These are phyloP conservation scores for Tenthredo scrophulariae DNA, from an alignment of 2,888 invertebrate genomes.

Conservation along the genomic window DNA sequence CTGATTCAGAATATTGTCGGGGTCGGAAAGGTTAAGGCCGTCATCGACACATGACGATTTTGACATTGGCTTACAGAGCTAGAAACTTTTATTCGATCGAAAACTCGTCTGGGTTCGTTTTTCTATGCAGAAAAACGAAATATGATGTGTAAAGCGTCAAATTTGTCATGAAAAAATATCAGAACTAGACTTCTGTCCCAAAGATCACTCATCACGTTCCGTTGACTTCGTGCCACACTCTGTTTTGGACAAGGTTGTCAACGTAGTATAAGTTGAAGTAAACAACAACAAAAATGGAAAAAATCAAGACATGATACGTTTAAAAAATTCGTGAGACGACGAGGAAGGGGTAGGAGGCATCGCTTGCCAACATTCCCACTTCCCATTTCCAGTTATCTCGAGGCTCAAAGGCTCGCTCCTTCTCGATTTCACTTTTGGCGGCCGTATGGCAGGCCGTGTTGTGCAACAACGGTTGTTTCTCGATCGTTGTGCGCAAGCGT, in stretches of 20 bases:
- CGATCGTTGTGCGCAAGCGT: slow-evolving; percentile 54
- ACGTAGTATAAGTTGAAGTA: background rate
- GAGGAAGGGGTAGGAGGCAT: slow-evolving; percentile 30
- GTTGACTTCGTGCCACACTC: background rate
- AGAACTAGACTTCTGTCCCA: background rate
- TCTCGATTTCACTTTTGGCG: slow-evolving; percentile 72
- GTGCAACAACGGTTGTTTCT: slow-evolving; percentile 54
- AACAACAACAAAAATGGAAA: background rate
- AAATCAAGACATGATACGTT: background rate
- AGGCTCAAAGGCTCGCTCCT: slow-evolving; percentile 58
- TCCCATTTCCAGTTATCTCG: slow-evolving; percentile 60
- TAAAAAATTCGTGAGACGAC: background rate
- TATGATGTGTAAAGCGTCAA: background rate
- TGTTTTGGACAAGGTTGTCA: background rate
- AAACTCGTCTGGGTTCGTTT: background rate
- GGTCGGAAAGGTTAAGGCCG: slow-evolving; percentile 35
- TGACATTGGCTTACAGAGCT: background rate
- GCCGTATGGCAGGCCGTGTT: slow-evolving; percentile 60
- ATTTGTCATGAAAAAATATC: background rate
- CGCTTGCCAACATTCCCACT: slow-evolving; percentile 56
- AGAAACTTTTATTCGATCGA: background rate
- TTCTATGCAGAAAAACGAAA: too few relatives aligned
- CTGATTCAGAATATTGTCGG: slow-evolving; percentile 8
- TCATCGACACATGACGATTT: background rate
- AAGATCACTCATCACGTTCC: background rate